These are phyloP conservation scores for Todiramphus chloris DNA, from an alignment of 2,113 vertebrate genomes.

Conservation along the genomic window DNA sequence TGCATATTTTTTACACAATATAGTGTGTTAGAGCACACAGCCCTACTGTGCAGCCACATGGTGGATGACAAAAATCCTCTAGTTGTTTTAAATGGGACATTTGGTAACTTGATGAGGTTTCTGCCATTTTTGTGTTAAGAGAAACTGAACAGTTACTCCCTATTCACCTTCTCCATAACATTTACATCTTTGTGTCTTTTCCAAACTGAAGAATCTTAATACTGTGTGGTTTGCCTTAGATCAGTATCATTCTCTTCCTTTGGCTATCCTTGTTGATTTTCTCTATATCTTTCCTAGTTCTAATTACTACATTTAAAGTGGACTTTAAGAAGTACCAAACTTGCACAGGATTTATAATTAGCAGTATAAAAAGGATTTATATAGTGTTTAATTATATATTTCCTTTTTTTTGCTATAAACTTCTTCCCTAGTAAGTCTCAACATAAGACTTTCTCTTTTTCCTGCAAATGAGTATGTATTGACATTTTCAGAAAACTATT, in stretches of 20 bases:
- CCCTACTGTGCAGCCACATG: not conserved
- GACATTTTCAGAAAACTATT: not conserved
- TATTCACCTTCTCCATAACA: not conserved
- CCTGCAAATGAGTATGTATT: not conserved
- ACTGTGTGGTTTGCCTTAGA: not conserved
- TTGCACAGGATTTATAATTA: not conserved
- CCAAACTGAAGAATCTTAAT: not conserved
- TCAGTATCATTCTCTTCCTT: not conserved
- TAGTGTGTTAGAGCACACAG: not conserved
- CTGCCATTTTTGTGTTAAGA: not conserved
- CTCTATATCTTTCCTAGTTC: not conserved
- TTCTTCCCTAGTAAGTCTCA: not conserved
- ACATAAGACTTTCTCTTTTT: not conserved
- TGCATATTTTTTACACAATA: not conserved
- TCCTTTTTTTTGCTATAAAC: not conserved
- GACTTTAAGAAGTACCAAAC: not conserved
- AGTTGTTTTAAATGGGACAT: not conserved
- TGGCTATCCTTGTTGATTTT: not conserved
- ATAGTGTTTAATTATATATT: not conserved
- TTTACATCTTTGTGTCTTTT: not conserved
- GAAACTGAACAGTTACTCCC: not conserved
- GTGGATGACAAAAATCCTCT: not conserved
- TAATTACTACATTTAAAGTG: not conserved
- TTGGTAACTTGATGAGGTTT: not conserved
- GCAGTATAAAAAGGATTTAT: not conserved